Base-by-base conservation (phyloP, 2,888 invertebrate genomes). In the Nomada ferruginata region DNA sequence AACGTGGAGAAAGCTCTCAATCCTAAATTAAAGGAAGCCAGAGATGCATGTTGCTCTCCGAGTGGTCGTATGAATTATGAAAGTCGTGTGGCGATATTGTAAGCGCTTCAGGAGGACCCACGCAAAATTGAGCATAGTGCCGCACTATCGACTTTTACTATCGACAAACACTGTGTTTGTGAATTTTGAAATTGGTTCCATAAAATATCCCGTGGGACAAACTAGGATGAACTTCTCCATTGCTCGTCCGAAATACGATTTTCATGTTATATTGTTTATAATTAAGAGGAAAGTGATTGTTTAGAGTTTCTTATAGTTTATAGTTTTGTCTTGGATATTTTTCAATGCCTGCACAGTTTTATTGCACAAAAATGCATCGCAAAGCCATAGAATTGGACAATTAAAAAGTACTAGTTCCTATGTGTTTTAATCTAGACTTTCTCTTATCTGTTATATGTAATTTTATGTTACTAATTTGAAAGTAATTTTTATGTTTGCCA, bases 41-140 rank as follows among this genome's bases (percentile, higher is more conserved):
- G 55, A 68, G 55, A 71, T 26, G 13, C n/a, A 55, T 18, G 23
- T 1, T 60, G 50, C 42, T 29, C 57, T 69, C 20, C 18, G 18
- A 42, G 20, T 13, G 11, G 55, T 42, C 66, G 79, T 36, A 53
- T 13, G 63, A 76, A 72, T 82, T 76, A 69, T 60, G 76, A 82
- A 82, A 82, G 36, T 59, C 36, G 50, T 47, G 36, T n/a, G 47
- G n/a, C 42, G 74, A 64, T 82, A 61, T 82, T 73, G 81, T 69
- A 82, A 82, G 23, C 64, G 52, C 2, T 59, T 68, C 11, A 15
- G 11, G 55, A 59, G 70, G 53, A 26, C 52, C 36, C 57, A 36
- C 66, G 50, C 68, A 50, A 55, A 70, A 76, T 57, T 23, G 55
- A 50, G 47, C 55, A 26, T 69, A 73, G 66, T 50, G 53, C 64